A percentile compares a stretch with the other conserved stretches of the same genome.
Evolutionary conservation across 2,797 vertebrate species (phyloP).

Genomic region (Leptatherina wallacei): DNA sequence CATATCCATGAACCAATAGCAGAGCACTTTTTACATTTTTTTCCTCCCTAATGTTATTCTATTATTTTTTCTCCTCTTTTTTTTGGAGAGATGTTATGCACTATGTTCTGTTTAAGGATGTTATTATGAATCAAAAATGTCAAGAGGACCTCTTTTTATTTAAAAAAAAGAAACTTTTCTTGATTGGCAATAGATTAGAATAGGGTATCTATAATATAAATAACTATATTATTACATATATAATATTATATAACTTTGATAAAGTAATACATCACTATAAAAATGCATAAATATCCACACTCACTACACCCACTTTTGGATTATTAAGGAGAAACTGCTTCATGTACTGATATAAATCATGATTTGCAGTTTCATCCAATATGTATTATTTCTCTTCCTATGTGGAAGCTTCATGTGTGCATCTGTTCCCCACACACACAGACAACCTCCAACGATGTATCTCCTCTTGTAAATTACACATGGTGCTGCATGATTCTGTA

Average conservation of each 20-base stretch:
- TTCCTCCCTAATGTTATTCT: no score
- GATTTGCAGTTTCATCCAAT: background rate
- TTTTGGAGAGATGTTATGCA: background rate
- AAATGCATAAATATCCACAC: background rate
- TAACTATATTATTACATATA: background rate
- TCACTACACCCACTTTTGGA: background rate
- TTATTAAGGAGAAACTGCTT: background rate
- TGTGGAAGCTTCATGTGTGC: conserved; percentile 30
- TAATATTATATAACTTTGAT: no score
- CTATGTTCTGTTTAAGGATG: background rate
- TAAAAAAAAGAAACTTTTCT: background rate
- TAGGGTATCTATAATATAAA: background rate
- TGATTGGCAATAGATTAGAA: background rate
- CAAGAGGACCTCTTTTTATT: background rate
- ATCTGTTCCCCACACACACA: conserved; percentile 2
- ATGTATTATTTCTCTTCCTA: no score
- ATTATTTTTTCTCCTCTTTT: background rate
- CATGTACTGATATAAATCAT: background rate
- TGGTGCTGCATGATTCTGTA: conserved; percentile 1
- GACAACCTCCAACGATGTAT: background rate
- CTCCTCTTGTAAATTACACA: no score
- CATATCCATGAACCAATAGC: background rate
- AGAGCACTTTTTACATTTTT: no score
- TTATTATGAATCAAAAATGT: background rate
- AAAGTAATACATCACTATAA: no score